Evolutionary conservation across 2,888 invertebrate genomes (phyloP).

Genomic region (Embidobia sp.): DNA sequence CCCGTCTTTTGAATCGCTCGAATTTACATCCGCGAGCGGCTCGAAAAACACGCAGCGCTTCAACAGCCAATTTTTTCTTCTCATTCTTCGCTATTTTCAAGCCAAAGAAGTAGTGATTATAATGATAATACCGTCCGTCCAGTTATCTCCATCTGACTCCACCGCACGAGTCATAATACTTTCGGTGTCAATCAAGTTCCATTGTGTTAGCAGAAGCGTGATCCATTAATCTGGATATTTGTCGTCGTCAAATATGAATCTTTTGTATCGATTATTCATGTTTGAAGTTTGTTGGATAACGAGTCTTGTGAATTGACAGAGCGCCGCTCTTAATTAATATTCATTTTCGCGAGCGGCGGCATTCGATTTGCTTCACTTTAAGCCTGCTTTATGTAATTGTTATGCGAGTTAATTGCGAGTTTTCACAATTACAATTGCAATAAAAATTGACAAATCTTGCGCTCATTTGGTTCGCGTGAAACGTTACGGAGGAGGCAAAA

Average conservation of each 20-base stretch:
- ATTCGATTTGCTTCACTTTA: constrained; percentile 1
- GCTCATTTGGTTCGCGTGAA: not conserved
- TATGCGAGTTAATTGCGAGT: not conserved
- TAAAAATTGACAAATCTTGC: not conserved
- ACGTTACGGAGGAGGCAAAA: not conserved
- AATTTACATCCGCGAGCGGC: constrained; percentile 53
- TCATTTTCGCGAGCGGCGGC: not conserved
- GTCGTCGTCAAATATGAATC: constrained; percentile 14
- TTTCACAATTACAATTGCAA: not conserved
- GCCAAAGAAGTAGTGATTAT: constrained; percentile 31
- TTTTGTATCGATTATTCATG: constrained; percentile 20
- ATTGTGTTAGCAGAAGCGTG: not conserved
- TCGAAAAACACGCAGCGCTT: constrained; percentile 41
- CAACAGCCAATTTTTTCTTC: constrained; percentile 44
- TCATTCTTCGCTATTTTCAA: constrained; percentile 14
- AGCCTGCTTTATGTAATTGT: not conserved
- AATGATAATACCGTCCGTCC: constrained; percentile 21
- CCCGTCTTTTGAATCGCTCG: constrained; percentile 22
- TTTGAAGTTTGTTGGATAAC: constrained; percentile 6
- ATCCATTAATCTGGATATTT: not conserved
- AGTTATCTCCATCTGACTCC: not conserved
- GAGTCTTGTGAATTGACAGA: constrained; percentile 13
- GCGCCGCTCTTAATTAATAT: constrained; percentile 12
- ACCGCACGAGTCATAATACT: not conserved
- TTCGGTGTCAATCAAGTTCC: not conserved